A percentile compares a stretch with the other conserved stretches of the same genome.
These are phyloP conservation scores for Drosophila recens DNA, from an alignment of 2,888 invertebrate species.

Conservation along the genomic window DNA sequence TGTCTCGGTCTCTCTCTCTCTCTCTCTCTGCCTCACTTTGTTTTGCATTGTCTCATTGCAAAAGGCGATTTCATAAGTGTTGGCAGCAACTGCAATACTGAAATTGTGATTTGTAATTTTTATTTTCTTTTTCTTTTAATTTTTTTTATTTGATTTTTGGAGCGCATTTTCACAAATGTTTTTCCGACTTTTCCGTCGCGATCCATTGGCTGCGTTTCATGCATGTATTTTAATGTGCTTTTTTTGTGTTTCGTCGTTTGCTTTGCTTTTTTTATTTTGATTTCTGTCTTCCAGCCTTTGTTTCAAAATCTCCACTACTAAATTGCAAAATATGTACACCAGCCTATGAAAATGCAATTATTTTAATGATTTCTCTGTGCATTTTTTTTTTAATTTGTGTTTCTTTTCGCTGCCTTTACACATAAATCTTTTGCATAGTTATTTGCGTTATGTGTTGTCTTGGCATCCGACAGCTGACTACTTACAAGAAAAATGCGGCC, in stretches of 20 bases:
- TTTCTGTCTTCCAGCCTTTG: slow-evolving; percentile 14
- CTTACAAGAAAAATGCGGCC: neutral
- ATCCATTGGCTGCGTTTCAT: slow-evolving; percentile 34
- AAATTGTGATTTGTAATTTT: slow-evolving; percentile 30
- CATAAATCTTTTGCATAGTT: slow-evolving; percentile 19
- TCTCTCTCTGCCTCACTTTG: neutral
- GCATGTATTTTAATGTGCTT: slow-evolving; percentile 23
- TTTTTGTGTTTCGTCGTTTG: slow-evolving; percentile 14
- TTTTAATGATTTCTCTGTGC: slow-evolving; percentile 23
- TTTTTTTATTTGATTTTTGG: slow-evolving; percentile 25
- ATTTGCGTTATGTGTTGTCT: slow-evolving; percentile 3
- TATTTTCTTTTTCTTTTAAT: slow-evolving; percentile 31
- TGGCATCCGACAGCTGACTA: neutral
- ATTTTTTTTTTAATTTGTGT: slow-evolving; percentile 8
- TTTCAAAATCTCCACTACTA: slow-evolving; percentile 14
- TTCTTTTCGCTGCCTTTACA: slow-evolving; percentile 4
- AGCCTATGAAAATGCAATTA: slow-evolving; percentile 24
- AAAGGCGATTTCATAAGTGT: slow-evolving; percentile 39
- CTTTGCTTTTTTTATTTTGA: neutral
- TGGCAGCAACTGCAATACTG: slow-evolving; percentile 16
- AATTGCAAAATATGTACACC: slow-evolving; percentile 11
- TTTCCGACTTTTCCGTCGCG: slow-evolving; percentile 19
- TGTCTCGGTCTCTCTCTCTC: slow-evolving; percentile 1
- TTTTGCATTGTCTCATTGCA: slow-evolving; percentile 10
- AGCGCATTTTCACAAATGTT: slow-evolving; percentile 32